Base-by-base conservation (phyloP, 2,888 invertebrate species). In the Tachina lurida region DNA sequence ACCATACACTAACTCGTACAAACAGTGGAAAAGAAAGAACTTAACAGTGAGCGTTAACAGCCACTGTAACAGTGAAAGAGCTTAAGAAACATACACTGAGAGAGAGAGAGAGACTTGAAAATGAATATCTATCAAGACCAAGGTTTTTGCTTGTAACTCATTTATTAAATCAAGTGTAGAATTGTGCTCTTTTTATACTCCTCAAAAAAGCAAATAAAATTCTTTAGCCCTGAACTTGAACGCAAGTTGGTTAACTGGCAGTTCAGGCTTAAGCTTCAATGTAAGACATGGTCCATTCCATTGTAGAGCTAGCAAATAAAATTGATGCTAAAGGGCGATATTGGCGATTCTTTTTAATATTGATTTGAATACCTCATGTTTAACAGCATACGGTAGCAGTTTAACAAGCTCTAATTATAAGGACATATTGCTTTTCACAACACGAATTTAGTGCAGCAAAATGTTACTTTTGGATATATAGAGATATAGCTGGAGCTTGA, bases 221-320 rank as follows among this genome's bases (percentile, higher is more conserved):
- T 68, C 49, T 80, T 79, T 68, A 80, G 79, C 83, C 83, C 76
- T 86, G 86, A 86, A 86, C 83, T 86, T 86, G 86, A 83, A 73
- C 41, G 41, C 39, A 47, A 77, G 19, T 49, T 49, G 19, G 45
- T 41, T 19, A 67, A 67, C 71, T 52, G 45, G 58, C 71, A 60
- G 45, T 63, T 15, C 10, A 60, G 43, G 17, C 22, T 68, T 22
- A 45, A 67, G 43, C 22, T 22, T 19, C 63, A 12, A 12, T 19
- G 7, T 3, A 13, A 13, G 8, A 63, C 8, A 7, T 13, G 13
- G 19, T 19, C 3, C 12, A 22, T 22, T 12, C 1, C 19, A 31
- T 7, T 31, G 31, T 31, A 31, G 31, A 7, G 31, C 10, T 10
- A 54, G 12, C 54, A 54, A 54, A 12, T 31, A 31, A 39, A 41